Percentiles rank a stretch among this genome's conserved stretches.
These are phyloP conservation scores for Drosophila melanosoma DNA, from an alignment of 2,888 invertebrate species.

Conservation along the genomic window DNA sequence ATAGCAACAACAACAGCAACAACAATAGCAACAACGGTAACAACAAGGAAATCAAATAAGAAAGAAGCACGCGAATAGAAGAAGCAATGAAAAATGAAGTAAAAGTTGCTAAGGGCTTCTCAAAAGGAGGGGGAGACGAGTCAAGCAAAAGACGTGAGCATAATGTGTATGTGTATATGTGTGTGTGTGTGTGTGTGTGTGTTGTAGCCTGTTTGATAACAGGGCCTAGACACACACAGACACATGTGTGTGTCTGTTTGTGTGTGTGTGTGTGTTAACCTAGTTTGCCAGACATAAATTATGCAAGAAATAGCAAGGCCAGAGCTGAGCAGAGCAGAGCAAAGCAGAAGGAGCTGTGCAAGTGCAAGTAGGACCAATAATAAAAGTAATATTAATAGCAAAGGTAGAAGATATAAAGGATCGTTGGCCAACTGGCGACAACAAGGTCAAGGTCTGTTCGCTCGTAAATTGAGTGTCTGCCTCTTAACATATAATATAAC, in stretches of 20 bases:
- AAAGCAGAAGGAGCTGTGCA: constrained; percentile 1
- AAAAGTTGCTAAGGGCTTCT: constrained; percentile 35
- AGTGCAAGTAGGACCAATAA: background rate
- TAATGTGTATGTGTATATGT: constrained; percentile 61
- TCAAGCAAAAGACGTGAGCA: constrained; percentile 60
- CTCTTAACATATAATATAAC: constrained; percentile 23
- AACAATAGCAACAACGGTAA: background rate
- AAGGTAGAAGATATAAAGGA: background rate
- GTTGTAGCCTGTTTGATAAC: constrained; percentile 50
- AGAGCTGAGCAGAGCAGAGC: constrained; percentile 18
- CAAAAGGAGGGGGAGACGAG: background rate
- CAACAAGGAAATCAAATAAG: constrained; percentile 28
- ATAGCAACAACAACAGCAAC: background rate
- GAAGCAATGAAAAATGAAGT: constrained; percentile 26
- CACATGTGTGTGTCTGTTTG: constrained; percentile 28
- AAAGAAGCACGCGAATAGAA: constrained; percentile 41
- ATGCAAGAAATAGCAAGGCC: constrained; percentile 68
- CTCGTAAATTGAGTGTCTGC: constrained; percentile 5
- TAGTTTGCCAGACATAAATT: constrained; percentile 78
- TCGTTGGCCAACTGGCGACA: background rate
- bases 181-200: constrained; percentile 28
- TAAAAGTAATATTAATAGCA: background rate
- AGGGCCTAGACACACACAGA: constrained; percentile 47
- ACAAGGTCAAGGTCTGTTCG: constrained; percentile 57
- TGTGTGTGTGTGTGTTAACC: constrained; percentile 65